phyloP scores from a whole-genome alignment of 2,113 vertebrate genomes.

The Psittacus erithacus region DNA sequence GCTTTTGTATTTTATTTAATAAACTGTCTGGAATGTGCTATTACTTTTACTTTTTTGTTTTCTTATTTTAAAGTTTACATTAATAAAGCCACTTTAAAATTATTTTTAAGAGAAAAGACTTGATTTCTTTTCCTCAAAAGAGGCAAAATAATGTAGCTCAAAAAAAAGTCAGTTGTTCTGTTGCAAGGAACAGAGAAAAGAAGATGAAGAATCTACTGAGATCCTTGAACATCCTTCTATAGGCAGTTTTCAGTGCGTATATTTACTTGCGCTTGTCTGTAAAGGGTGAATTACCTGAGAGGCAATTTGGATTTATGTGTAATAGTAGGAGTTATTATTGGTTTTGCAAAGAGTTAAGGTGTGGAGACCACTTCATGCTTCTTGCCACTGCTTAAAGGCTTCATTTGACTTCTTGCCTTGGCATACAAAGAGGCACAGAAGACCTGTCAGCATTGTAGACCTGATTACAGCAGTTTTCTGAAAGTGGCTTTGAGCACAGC shows the following conservation, averaged over 20 bases:
- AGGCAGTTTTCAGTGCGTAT: neutral
- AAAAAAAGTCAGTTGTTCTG: neutral
- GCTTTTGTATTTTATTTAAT: constrained; percentile 30
- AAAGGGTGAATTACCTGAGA: neutral
- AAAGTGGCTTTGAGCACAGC: neutral
- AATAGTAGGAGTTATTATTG: neutral
- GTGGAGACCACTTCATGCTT: neutral
- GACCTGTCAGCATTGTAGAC: neutral
- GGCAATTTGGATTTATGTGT: neutral
- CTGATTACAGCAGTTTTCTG: neutral
- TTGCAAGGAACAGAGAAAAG: neutral
- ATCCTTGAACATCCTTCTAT: neutral
- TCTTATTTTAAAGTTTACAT: neutral
- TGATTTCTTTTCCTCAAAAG: neutral
- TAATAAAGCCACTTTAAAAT: neutral
- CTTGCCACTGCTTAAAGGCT: neutral
- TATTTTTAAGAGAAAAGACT: neutral
- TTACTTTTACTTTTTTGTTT: neutral
- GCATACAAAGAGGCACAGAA: neutral
- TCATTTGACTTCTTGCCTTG: neutral
- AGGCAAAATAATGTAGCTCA: neutral
- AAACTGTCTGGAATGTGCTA: neutral
- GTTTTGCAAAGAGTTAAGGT: neutral
- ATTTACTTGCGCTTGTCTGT: neutral
- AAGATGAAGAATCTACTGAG: neutral